Evolutionary conservation across 2,888 invertebrate species (phyloP), one percentile per base, ranked within the genome.

Genomic region (Habrosyne pyritoides): DNA sequence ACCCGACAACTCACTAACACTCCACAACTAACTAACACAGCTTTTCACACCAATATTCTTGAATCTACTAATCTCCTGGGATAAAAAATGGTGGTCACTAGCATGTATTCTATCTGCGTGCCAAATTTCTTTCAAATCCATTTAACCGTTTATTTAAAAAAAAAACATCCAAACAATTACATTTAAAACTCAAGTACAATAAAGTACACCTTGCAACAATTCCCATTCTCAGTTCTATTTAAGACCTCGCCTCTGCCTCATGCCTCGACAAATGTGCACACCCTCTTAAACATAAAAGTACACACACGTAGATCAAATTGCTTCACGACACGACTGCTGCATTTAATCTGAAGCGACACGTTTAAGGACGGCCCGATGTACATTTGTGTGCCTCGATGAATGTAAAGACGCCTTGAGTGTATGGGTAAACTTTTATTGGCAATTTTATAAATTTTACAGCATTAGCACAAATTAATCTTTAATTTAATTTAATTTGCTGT

Each of bases 331-430:
- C 59, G 63, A 69, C 67, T 65, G 67, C 67, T 70, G 69, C 73
- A 67, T 74, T 77, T 77, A 82, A 82, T 82, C 76, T 73, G 63
- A 64, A 66, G 67, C 67, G 71, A 81, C 81, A 81, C 67, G 79
- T 61, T 75, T 77, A 68, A 81, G 81, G 81, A 76, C 73, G 80
- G 66, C 61, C 77, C 75, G 68, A 56, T 61, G 71, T 69, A 75
- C 79, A 80, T 81, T 80, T 77, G 73, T 81, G 79, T 75, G 63
- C 56, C 67, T 60, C 63, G 66, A 66, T 68, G 54, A 56, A 10
- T 18, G 53, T 47, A 10, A 26, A 42, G 0, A 42, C 0, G 2
- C 8, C 7, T 42, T 42, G 14, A n/a, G 8, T 42, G 14, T 36
- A 12, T 12, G 3, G 2, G 0, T 30, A 33, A n/a, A n/a, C 6